Evolutionary conservation across 2,113 vertebrate genomes (phyloP).

Genomic region (Phaethon lepturus): DNA sequence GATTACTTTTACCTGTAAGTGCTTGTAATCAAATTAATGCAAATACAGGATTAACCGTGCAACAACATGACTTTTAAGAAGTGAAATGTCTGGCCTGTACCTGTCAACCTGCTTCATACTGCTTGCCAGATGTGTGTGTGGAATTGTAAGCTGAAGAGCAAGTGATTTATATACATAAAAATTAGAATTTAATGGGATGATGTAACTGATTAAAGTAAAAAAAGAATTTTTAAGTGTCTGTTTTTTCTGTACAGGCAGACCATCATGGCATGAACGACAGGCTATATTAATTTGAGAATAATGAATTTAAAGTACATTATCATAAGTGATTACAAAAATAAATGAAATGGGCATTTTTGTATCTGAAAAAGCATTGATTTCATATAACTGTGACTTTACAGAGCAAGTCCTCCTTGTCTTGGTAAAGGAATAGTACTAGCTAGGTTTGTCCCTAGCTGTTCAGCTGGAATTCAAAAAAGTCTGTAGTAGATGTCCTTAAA

Average conservation of each 20-base stretch:
- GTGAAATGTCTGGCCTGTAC: background rate
- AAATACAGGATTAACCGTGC: conserved; percentile 34
- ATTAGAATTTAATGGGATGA: background rate
- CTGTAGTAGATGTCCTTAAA: background rate
- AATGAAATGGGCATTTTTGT: background rate
- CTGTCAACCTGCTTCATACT: background rate
- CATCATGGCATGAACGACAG: background rate
- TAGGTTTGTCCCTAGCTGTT: background rate
- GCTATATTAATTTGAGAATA: background rate
- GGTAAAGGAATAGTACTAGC: background rate
- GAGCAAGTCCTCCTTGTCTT: background rate
- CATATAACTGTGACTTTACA: background rate
- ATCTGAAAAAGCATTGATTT: background rate
- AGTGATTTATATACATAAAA: background rate
- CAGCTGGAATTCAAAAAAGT: background rate
- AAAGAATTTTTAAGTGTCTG: background rate
- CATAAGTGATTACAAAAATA: background rate
- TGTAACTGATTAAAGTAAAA: background rate
- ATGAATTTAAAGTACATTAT: background rate
- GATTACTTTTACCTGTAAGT: conserved; percentile 51
- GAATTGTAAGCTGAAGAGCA: background rate
- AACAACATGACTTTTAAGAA: conserved; percentile 23
- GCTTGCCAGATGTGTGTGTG: background rate
- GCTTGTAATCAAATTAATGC: conserved; percentile 34
- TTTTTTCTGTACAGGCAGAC: background rate